Evolutionary conservation across 2,888 invertebrate genomes (phyloP).

Genomic region (Poecilus cupreus): DNA sequence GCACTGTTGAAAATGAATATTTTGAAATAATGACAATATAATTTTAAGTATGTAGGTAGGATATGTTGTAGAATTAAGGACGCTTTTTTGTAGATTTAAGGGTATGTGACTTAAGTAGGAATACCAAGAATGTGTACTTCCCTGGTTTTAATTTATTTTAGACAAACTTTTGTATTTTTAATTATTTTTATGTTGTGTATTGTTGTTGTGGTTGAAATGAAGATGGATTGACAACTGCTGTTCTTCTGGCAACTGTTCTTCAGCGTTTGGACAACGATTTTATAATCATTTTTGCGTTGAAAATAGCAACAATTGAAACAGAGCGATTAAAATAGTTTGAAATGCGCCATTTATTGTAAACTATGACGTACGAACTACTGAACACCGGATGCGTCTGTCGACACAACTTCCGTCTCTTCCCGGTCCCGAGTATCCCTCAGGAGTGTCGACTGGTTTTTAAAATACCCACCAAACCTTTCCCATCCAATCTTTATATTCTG

Average conservation of each 20-base stretch:
- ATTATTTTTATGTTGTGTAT: constrained; percentile 8
- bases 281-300: constrained; percentile 11
- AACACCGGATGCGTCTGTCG: neutral
- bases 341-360: constrained; percentile 11
- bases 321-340: neutral
- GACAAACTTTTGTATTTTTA: neutral
- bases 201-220: constrained; percentile 17
- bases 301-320: neutral
- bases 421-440: neutral
- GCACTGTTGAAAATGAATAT: constrained; percentile 16
- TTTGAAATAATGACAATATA: neutral
- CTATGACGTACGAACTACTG: constrained; percentile 19
- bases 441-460: constrained; percentile 38
- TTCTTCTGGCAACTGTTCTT: constrained; percentile 40
- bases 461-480: constrained; percentile 20
- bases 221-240: constrained; percentile 33
- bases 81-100: constrained; percentile 30
- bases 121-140: neutral
- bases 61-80: constrained; percentile 11
- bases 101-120: constrained; percentile 8
- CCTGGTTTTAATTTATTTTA: neutral
- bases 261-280: neutral
- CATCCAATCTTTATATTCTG: constrained; percentile 50
- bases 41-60: constrained; percentile 25
- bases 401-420: constrained; percentile 44